Conservation (phyloP, 2,888 invertebrate genomes). For the Hypomecis punctinalis region DNA sequence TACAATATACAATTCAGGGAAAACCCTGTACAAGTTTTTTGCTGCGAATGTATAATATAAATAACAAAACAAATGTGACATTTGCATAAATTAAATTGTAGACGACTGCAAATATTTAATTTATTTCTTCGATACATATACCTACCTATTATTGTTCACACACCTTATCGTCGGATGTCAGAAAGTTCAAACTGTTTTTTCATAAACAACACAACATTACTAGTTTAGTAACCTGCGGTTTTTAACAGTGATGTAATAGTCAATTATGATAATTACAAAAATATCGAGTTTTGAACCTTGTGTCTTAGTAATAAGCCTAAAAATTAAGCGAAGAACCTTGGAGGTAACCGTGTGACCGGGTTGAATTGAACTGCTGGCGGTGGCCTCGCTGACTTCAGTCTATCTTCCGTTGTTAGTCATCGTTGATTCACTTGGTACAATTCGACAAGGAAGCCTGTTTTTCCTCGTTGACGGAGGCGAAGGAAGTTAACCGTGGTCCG, state of each 20-base stretch:
- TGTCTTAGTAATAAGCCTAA: slow-evolving; percentile 36
- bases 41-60: too few species aligned
- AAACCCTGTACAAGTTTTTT: too few species aligned
- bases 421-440: slow-evolving; percentile 62
- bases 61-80: too few species aligned
- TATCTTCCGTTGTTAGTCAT: slow-evolving; percentile 60
- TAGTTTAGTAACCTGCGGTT: slow-evolving; percentile 26
- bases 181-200: slow-evolving; percentile 34
- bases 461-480: slow-evolving; percentile 33
- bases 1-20: too few species aligned
- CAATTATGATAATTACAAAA: slow-evolving; percentile 44
- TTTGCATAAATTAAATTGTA: too few species aligned
- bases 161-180: slow-evolving; percentile 17
- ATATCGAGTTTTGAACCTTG: slow-evolving; percentile 42
- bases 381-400: slow-evolving; percentile 50
- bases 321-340: slow-evolving; percentile 38
- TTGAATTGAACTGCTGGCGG: slow-evolving; percentile 24
- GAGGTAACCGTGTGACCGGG: slow-evolving; percentile 32
- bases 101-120: not conserved
- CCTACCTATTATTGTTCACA: slow-evolving; percentile 9
- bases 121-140: not conserved
- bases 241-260: slow-evolving; percentile 41
- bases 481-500: slow-evolving; percentile 19
- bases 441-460: slow-evolving; percentile 50
- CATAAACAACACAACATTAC: slow-evolving; percentile 25